Evolutionary conservation across 2,113 vertebrate genomes (phyloP), one percentile per base, ranked within the genome.

Genomic region (Anolis sagrei): DNA sequence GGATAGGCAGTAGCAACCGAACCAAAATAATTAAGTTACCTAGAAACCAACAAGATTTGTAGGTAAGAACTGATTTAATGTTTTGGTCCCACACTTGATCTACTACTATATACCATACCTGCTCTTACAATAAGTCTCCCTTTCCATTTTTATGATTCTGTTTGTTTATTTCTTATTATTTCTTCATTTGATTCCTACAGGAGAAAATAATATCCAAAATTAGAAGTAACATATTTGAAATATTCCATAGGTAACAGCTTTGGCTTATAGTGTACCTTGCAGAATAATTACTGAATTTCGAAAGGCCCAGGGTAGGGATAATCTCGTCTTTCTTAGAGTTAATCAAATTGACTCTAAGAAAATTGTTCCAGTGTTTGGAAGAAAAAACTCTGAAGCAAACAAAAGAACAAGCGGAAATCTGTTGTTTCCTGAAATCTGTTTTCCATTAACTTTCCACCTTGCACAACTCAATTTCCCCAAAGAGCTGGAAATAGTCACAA

Each of bases 401-500:
- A 62, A 90, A 90, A 16, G 23, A 76, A 79, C 7, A 23, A 83
- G 6, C 1, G 21, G 0, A 8, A 78, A 32, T 81, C 73, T 76
- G 21, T 2, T 18, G 3, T 32, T 54, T 49, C 61, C 77, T 85
- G 3, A 32, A 48, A 83, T 51, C 25, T 89, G 2, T 79, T 77
- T 85, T 80, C 83, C 64, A 16, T 89, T 89, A 86, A 39, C 75
- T 44, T 39, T 92, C 23, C 32, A 62, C 75, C 72, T 75, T 39
- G 44, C 66, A 78, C 51, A 62, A 36, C 44, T 70, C 27, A 16
- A 62, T 25, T 80, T 83, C 83, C 83, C 39, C 82, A 78, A 92
- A 70, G 76, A 88, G 66, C 19, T 82, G 86, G 51, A n/a, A 58
- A 61, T 32, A 76, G 73, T 78, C 72, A 66, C 62, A 76, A 84